Evolutionary conservation across 2,113 vertebrate genomes (phyloP), one percentile per base, ranked within the genome.

Genomic region (Hemichromis elongatus): DNA sequence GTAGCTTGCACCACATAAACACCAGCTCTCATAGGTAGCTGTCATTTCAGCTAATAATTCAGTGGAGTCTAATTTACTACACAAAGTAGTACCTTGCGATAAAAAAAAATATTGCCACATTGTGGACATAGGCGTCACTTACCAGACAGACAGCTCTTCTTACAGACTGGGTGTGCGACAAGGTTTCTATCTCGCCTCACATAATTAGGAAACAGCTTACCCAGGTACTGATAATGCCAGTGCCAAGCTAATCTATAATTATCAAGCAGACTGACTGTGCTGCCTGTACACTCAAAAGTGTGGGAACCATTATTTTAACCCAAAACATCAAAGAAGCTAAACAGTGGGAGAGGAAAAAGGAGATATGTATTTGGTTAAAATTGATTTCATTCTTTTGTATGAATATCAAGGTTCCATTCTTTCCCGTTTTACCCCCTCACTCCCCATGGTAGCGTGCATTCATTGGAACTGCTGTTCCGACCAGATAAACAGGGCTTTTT

Each of bases 341-440:
- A 90, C 80, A 80, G 82, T 81, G 59, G 30, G 33, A 83, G 82
- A 84, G 75, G 75, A 90, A 86, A 82, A 53, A 26, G 42, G 47
- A 92, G 82, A 92, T 87, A 55, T 91, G 91, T 91, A 88, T 88
- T 91, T 93, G 89, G 61, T 89, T 94, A 73, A 94, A 94, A 95
- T 91, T 93, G 92, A 95, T 95, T 96, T 95, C 54, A 89, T 94
- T 94, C 90, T 94, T 94, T 93, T 95, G 91, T 94, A 86, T 92
- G 90, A 94, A 95, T 95, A 94, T 94, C 93, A 96, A 94, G 88
- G 86, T 90, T 86, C 85, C 92, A 88, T 95, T 96, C 90, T 88
- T 89, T 57, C 57, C 52, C 33, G 8, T 88, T 86, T 87, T 81
- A 24, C 81, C 83, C 83, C 82, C 66, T 68, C 90, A 87, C 90